These are phyloP conservation scores for Ascidia mentula DNA, from an alignment of 23 tunicate genomes.

Conservation along the genomic window DNA sequence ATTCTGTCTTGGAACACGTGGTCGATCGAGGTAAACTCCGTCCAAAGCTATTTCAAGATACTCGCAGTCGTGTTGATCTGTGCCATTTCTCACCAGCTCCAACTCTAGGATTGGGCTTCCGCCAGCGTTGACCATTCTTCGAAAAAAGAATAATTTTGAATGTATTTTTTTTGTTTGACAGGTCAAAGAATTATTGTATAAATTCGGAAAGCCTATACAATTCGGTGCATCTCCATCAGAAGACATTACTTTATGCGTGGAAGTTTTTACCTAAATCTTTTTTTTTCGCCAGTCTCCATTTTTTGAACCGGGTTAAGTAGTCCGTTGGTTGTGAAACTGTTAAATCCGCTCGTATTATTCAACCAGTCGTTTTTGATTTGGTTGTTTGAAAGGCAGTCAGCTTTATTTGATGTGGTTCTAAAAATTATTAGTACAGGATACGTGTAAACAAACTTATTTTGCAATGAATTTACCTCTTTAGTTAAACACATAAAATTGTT, in stretches of 20 bases:
- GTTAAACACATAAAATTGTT: too few species aligned
- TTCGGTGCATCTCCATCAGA: too few species aligned
- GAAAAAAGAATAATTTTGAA: too few species aligned
- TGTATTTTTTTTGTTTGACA: too few species aligned
- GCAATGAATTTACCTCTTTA: too few species aligned
- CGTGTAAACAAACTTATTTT: too few species aligned
- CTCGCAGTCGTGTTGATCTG: not conserved
- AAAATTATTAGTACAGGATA: too few species aligned
- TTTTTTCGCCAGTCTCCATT: not conserved
- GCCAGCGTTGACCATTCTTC: conserved; percentile 6
- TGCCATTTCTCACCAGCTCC: not conserved
- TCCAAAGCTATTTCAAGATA: not conserved
- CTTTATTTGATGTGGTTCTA: too few species aligned
- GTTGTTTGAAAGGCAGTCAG: not conserved
- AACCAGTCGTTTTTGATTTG: not conserved
- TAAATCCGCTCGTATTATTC: not conserved
- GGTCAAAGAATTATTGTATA: too few species aligned
- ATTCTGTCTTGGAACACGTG: not conserved
- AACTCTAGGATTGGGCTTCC: not conserved
- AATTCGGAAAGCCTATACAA: too few species aligned
- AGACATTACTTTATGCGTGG: too few species aligned
- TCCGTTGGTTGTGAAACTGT: not conserved
- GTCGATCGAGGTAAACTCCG: not conserved
- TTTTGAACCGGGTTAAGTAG: not conserved
- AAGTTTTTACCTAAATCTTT: not conserved